Evolutionary conservation across 2,797 vertebrate genomes (phyloP).

Genomic region (Lophius americanus): DNA sequence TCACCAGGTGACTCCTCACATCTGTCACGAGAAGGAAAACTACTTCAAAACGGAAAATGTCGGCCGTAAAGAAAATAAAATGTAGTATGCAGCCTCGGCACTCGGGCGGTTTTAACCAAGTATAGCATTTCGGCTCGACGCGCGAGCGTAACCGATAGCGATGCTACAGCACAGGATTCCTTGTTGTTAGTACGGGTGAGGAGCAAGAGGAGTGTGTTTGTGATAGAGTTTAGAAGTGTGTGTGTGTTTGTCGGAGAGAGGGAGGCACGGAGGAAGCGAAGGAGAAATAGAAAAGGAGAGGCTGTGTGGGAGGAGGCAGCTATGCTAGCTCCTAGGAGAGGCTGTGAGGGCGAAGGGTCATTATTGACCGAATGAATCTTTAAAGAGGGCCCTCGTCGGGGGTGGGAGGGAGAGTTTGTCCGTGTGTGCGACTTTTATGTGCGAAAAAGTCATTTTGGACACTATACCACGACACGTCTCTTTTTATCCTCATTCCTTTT

Average conservation of each 20-base stretch:
- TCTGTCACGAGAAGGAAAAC: constrained; percentile 13
- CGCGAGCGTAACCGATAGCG: constrained; percentile 34
- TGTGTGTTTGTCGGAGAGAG: constrained; percentile 30
- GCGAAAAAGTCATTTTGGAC: constrained; percentile 47
- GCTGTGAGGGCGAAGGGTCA: constrained; percentile 76
- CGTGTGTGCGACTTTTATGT: constrained; percentile 44
- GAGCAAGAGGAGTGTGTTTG: constrained; percentile 19
- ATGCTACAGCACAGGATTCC: constrained; percentile 31
- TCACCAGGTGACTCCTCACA: constrained; percentile 42
- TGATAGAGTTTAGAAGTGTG: background rate
- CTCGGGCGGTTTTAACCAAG: constrained; percentile 19
- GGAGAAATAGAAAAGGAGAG: constrained; percentile 44
- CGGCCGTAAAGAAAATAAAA: constrained; percentile 26
- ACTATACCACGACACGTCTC: constrained; percentile 29
- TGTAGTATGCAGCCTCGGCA: constrained; percentile 33
- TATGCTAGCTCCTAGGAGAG: constrained; percentile 72
- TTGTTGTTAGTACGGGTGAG: constrained; percentile 5
- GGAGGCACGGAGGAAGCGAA: constrained; percentile 39
- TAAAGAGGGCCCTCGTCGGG: constrained; percentile 71
- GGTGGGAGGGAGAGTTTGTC: constrained; percentile 51
- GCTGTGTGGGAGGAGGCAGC: constrained; percentile 76
- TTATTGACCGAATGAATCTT: constrained; percentile 82
- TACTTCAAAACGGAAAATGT: constrained; percentile 29
- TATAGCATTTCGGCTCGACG: constrained; percentile 11
- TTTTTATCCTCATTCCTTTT: constrained; percentile 15